These are phyloP conservation scores for Elanus axillaris DNA, from an alignment of 2,113 vertebrate species.

Conservation along the genomic window DNA sequence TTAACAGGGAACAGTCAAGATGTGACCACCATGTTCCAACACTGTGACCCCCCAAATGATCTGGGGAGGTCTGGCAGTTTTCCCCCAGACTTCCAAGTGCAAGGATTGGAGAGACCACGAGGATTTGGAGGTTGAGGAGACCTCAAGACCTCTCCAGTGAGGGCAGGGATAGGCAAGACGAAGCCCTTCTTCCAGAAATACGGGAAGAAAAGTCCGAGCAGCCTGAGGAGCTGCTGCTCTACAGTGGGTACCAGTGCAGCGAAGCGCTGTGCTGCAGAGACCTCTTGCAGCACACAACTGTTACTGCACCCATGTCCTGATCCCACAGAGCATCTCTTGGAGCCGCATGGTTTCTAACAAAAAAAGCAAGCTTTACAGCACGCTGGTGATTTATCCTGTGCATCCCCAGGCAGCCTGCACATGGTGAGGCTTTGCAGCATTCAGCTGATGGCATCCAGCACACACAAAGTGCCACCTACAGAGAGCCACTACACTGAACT, in stretches of 20 bases:
- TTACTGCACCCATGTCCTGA: neutral
- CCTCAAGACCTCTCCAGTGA: rapidly evolving
- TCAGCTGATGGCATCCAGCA: neutral
- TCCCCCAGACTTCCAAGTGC: neutral
- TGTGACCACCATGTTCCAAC: rapidly evolving
- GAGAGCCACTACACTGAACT: neutral
- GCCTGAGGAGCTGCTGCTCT: neutral
- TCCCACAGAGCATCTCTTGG: neutral
- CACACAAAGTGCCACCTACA: neutral
- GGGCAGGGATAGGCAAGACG: neutral
- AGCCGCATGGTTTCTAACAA: rapidly evolving
- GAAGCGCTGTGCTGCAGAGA: slow-evolving; percentile 9
- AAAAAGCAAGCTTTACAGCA: neutral
- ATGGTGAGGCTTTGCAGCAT: neutral
- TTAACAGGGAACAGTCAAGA: neutral
- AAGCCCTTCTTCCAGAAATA: neutral
- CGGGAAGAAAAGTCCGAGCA: neutral
- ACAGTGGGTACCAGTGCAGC: rapidly evolving
- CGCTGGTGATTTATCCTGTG: rapidly evolving
- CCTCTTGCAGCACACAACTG: slow-evolving; percentile 28
- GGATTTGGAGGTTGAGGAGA: neutral
- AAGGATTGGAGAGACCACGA: neutral
- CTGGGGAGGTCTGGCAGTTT: neutral
- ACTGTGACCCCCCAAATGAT: rapidly evolving
- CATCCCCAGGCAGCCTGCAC: neutral